Evolutionary conservation across 2,888 invertebrate genomes (phyloP).

Genomic region (Euspilapteryx auroguttella): DNA sequence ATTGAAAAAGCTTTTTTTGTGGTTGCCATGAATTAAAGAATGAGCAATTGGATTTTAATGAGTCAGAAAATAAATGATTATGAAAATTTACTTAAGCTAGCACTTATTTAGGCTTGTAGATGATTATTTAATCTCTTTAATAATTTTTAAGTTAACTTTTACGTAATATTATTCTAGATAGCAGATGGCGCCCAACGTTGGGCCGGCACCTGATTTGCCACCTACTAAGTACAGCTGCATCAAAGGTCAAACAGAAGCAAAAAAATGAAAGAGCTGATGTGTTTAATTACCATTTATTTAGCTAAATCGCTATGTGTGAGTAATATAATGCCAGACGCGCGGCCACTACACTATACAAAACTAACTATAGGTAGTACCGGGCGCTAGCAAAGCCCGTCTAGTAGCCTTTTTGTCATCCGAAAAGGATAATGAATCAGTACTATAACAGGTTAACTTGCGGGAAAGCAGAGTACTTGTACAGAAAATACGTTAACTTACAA

Average conservation of each 20-base stretch:
- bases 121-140: too few relatives aligned
- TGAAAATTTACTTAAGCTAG: too few relatives aligned
- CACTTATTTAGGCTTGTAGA: too few relatives aligned
- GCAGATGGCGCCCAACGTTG: slow-evolving; percentile 28
- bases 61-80: too few relatives aligned
- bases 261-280: slow-evolving; percentile 57
- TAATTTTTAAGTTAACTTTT: too few relatives aligned
- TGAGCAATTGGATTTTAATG: too few relatives aligned
- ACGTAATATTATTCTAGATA: not conserved
- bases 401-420: not conserved
- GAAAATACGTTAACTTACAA: too few relatives aligned
- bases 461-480: not conserved
- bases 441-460: too few relatives aligned
- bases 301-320: slow-evolving; percentile 51
- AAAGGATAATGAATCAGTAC: not conserved
- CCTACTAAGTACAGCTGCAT: slow-evolving; percentile 20
- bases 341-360: slow-evolving; percentile 35
- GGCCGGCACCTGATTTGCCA: slow-evolving; percentile 21
- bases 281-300: slow-evolving; percentile 52
- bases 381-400: slow-evolving; percentile 20
- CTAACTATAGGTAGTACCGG: slow-evolving; percentile 32
- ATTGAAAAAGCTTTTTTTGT: too few relatives aligned
- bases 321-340: slow-evolving; percentile 40
- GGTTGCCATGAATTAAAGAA: too few relatives aligned
- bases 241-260: slow-evolving; percentile 30